Base-by-base conservation (phyloP, 2,888 invertebrate species). In the Parapristionchus giblindavisi region DNA sequence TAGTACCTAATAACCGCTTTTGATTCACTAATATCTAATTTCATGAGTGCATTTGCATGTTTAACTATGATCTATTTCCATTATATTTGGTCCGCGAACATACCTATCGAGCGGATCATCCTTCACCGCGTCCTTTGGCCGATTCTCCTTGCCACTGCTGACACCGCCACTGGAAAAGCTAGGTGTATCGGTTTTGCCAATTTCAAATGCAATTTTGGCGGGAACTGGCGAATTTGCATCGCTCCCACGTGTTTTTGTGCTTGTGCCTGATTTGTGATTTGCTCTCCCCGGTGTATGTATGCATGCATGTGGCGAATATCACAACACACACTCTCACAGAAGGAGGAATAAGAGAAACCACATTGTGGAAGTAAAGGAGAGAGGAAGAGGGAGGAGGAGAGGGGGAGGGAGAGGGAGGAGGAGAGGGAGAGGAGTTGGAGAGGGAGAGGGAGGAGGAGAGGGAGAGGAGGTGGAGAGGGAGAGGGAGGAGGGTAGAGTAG, bases 101-200 rank as follows among this genome's bases (percentile, higher is more conserved):
- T 32, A 71, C 70, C 43, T 71, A 32, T 71, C 70, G 21, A 52
- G 36, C 5, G 70, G 70, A 34, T 71, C 70, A n/a, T 71, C 70
- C 21, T 40, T 56, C 1, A 40, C 56, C 11, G 32, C 38, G 27
- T 71, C 56, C n/a, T 40, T 29, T 6, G 54, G 70, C 21, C 70
- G 70, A 29, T 71, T 71, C 56, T 71, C 70, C 56, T 71, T 71
- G 17, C 40, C 48, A n/a, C n/a, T n/a, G 40, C 40, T 29, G 17
- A 71, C 56, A 27, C 70, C 70, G 54, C 70, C 70, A 56, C 70
- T 71, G 38, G 43, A 43, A 43, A 43, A 43, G 43, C 43, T 43
- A 43, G 11, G 43, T 17, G 43, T 8, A 43, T 14, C 11, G 8
- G 43, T 17, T 43, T 14, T 43, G 8, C 11, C 43, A 43, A 43